A percentile compares a stretch with the other conserved stretches of the same genome.
Evolutionary conservation across 2,888 invertebrate genomes (phyloP).

Genomic region (Spodoptera picta): DNA sequence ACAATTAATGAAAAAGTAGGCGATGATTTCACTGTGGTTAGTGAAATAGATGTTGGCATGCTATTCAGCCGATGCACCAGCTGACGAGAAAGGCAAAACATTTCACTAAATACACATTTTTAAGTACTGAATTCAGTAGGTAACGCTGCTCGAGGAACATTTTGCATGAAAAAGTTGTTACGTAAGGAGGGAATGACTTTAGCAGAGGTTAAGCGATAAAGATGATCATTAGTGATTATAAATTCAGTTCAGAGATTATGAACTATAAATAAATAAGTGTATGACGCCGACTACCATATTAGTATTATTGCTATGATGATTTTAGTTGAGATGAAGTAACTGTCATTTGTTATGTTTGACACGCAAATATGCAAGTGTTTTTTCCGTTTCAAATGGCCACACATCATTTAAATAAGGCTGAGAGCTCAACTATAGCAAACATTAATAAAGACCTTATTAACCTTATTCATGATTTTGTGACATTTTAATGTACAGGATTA

Average conservation of each 20-base stretch:
- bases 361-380: constrained; percentile 15
- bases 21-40: background rate
- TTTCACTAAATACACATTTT: too few species aligned
- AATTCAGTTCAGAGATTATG: constrained; percentile 22
- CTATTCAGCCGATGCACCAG: too few species aligned
- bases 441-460: background rate
- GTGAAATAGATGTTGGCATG: background rate
- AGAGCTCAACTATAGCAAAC: background rate
- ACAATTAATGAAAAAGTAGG: background rate
- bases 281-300: constrained; percentile 9
- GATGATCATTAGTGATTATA: constrained; percentile 14
- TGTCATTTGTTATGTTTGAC: constrained; percentile 28
- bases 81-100: too few species aligned
- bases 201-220: constrained; percentile 2
- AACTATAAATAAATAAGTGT: constrained; percentile 33
- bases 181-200: constrained; percentile 6
- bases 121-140: too few species aligned
- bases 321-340: constrained; percentile 32
- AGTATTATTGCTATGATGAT: constrained; percentile 27
- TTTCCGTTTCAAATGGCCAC: constrained; percentile 13
- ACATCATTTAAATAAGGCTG: constrained; percentile 5
- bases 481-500: constrained; percentile 1
- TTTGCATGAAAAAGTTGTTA: background rate
- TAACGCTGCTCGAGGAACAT: background rate
- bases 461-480: background rate